Base-by-base conservation (phyloP, 2,797 vertebrate genomes). In the Ispidina picta region DNA sequence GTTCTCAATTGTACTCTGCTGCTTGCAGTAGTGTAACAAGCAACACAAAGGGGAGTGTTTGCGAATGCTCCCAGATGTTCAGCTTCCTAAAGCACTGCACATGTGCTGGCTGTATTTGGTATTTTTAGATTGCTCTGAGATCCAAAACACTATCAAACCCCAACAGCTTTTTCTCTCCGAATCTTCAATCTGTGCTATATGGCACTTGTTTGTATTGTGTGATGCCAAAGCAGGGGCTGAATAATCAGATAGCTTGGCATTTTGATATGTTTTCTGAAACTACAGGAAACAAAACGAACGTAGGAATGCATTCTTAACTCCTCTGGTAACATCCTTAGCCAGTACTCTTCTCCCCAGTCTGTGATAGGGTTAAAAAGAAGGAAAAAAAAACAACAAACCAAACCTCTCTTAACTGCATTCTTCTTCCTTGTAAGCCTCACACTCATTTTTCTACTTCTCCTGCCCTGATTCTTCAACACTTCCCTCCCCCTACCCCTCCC, bases 31-130 rank as follows among this genome's bases (percentile, higher is more conserved):
- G 92, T n/a, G 22, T 90, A 95, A 94, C 77, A 92, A 91, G 91
- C 85, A 89, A 82, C 35, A 91, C 83, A 87, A 94, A 96, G 78
- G 85, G 83, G 75, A 97, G 66, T 2, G 4, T 96, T 93, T 96
- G 93, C 96, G 92, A 95, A 96, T 92, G 87, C 90, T 94, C 93
- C 96, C 97, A 97, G 97, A 98, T 97, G 97, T 97, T 97, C 26
- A 1, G 55, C 84, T 95, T 90, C 86, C 93, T 96, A 83, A 97
- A 96, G 92, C 91, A 88, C 86, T 86, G 93, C 97, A 97, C 96
- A 93, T 95, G 93, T 96, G 96, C 93, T 17, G 64, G 92, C 96
- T 95, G 95, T 94, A 96, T 89, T 92, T 82, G 94, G 78, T 97
- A 97, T 97, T 97, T 97, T 97, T 97, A 98, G 97, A 91, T 65